Conservation (phyloP, 2,888 invertebrate genomes). For the Acholoe squamosa region DNA sequence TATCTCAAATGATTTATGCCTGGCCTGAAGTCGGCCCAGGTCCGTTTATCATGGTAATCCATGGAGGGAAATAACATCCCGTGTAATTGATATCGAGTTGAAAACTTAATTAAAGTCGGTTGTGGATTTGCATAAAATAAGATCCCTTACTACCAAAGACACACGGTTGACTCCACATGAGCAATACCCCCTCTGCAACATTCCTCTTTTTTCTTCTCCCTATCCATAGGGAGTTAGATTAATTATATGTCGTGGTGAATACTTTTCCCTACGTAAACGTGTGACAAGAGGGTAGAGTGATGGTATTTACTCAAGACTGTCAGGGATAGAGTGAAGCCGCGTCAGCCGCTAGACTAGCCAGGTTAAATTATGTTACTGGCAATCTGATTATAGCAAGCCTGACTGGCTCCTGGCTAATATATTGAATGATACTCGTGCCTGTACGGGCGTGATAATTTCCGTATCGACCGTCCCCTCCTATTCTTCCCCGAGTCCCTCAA, state of each 20-base stretch:
- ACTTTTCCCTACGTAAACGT: background rate
- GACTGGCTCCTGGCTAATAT: background rate
- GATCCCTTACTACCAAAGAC: constrained; percentile 20
- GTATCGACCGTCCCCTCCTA: constrained; percentile 47
- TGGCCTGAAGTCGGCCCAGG: background rate
- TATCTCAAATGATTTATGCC: constrained; percentile 44
- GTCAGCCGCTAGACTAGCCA: constrained; percentile 11
- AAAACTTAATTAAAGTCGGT: constrained; percentile 49
- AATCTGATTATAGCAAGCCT: constrained; percentile 19
- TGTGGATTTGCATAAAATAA: constrained; percentile 51
- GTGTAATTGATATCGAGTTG: constrained; percentile 37
- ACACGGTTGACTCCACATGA: constrained; percentile 23
- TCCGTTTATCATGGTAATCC: constrained; percentile 49
- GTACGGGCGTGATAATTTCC: constrained; percentile 52
- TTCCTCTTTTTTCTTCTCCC: background rate
- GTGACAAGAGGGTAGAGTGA: constrained; percentile 7
- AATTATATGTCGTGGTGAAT: constrained; percentile 26
- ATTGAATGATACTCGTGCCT: constrained; percentile 53
- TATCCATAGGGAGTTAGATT: background rate
- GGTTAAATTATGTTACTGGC: constrained; percentile 47
- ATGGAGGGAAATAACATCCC: constrained; percentile 25
- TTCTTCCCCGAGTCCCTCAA: constrained; percentile 40
- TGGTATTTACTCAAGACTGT: constrained; percentile 4
- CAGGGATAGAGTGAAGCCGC: background rate
- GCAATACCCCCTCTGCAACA: background rate